Conservation (phyloP, 2,113 vertebrate genomes). For the Uria aalge region DNA sequence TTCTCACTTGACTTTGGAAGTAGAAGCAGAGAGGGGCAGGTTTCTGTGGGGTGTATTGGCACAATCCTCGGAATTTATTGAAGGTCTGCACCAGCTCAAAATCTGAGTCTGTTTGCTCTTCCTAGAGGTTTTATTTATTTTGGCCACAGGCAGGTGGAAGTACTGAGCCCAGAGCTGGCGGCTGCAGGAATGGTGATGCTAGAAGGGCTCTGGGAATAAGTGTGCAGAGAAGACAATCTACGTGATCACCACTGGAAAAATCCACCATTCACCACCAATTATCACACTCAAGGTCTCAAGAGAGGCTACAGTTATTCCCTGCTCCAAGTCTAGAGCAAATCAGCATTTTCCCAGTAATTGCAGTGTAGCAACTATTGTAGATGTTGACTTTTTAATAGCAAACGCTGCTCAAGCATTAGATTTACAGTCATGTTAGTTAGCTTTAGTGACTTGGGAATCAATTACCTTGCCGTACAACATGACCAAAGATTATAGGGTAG, state of each 20-base stretch:
- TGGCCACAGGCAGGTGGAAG: background rate
- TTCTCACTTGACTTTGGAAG: background rate
- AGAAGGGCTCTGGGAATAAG: background rate
- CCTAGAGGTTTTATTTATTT: background rate
- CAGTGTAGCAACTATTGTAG: conserved; percentile 28
- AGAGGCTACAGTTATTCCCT: conserved; percentile 35
- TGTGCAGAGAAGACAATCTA: background rate
- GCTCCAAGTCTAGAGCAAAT: conserved; percentile 24
- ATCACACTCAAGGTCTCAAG: background rate
- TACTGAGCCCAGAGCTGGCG: background rate
- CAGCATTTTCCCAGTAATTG: conserved; percentile 38
- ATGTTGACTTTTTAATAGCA: conserved; percentile 59
- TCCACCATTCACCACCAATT: conserved; percentile 4
- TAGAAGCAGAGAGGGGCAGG: background rate
- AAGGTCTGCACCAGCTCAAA: background rate
- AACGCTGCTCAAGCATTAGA: conserved; percentile 37
- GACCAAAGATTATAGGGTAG: conserved; percentile 58
- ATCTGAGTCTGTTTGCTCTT: background rate
- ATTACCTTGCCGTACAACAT: conserved; percentile 36
- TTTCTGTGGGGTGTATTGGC: background rate
- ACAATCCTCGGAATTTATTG: background rate
- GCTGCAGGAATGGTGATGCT: background rate
- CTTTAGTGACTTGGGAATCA: conserved; percentile 59
- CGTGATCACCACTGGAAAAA: conserved; percentile 3
- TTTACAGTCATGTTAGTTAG: conserved; percentile 51